phyloP scores from a whole-genome alignment of 2,888 invertebrate species.

The Piscicola geometra region DNA sequence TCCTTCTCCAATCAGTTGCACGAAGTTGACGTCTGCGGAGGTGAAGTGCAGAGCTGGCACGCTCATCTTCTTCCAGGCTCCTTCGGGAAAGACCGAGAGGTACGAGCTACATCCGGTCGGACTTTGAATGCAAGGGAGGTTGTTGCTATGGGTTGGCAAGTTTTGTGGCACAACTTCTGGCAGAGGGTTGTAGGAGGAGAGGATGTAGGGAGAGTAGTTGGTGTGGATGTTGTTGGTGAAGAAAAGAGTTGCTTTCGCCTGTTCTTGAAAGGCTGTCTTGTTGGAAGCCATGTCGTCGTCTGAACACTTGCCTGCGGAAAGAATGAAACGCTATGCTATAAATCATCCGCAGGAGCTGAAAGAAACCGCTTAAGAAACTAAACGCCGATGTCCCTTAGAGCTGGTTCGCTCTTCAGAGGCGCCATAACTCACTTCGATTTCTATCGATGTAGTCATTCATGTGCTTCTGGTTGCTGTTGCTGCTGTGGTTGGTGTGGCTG shows the following conservation, averaged over 20 bases:
- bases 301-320: no score
- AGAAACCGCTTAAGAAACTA: no score
- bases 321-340: no score
- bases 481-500: background rate
- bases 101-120: constrained; percentile 1
- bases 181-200: constrained; percentile 6
- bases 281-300: no score
- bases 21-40: constrained; percentile 12
- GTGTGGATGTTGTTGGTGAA: constrained; percentile 12
- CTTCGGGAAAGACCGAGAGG: background rate
- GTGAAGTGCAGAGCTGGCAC: constrained; percentile 19
- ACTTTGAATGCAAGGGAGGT: constrained; percentile 14
- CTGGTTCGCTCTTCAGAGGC: no score
- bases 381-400: no score
- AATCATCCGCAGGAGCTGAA: no score
- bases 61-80: background rate
- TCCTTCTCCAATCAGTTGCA: constrained; percentile 34
- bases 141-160: background rate
- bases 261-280: no score
- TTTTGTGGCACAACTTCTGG: constrained; percentile 15
- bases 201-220: constrained; percentile 1
- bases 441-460: background rate
- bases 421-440: no score
- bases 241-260: no score
- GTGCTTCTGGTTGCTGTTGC: background rate